Evolutionary conservation across 2,797 vertebrate species (phyloP), one percentile per base, ranked within the genome.

Genomic region (Peromyscus eremicus): DNA sequence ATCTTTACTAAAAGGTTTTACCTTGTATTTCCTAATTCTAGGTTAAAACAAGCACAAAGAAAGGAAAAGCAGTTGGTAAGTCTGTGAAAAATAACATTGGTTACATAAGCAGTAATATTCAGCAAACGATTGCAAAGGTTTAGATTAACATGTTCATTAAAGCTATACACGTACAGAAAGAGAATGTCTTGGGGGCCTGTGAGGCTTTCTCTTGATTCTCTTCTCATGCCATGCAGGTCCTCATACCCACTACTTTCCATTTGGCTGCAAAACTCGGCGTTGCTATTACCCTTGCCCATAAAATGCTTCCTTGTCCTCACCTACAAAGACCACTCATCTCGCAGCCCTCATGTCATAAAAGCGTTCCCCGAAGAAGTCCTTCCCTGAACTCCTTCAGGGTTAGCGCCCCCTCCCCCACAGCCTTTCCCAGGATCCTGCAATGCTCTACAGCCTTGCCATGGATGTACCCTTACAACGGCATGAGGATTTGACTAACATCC

Each of bases 21-120:
- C 95, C 94, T 97, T 96, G 97, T 93, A 95, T 98, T 98, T 98
- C 95, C 94, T 97, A 97, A 98, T 94, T 98, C 95, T 92, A 98
- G 97, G 94, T 97, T 98, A 97, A 98, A 97, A 98, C 85, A 97
- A 98, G 92, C 98, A 97, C 16, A 96, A 94, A 82, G 95, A 92
- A 90, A 34, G 17, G 71, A 92, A 92, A 85, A 94, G 91, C n/a
- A 94, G 75, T 79, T 94, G 49, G 23, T 93, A 88, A 95, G 52
- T 89, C 9, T 7, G 68, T 16, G 64, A 96, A 91, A 95, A 86
- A 94, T 66, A 98, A 96, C 88, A 95, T 80, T 57, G 91, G 96
- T 34, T n/a, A 95, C 49, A 55, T 97, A 89, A 94, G 94, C 43
- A 70, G 79, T 91, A 60, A 92, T 62, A 89, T 95, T 93, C 81